Conservation (phyloP, 2,113 vertebrate species). For the Cercopithecus mona region DNA sequence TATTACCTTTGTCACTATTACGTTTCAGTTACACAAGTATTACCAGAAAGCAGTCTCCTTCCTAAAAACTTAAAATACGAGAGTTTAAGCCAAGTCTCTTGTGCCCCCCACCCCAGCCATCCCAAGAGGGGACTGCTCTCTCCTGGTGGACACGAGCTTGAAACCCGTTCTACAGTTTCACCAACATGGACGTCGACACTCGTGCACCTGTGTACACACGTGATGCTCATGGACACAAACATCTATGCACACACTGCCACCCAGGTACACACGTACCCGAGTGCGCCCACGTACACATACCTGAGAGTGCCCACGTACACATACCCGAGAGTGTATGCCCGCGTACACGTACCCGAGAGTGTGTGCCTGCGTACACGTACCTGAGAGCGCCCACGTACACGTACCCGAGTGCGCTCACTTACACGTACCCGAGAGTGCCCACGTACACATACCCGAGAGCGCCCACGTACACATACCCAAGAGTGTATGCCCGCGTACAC, state of each 20-base stretch:
- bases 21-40: not conserved
- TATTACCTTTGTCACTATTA: not conserved
- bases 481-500: too few species aligned
- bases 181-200: not conserved
- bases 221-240: not conserved
- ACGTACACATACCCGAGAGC: too few species aligned
- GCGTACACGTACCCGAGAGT: too few species aligned
- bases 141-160: not conserved
- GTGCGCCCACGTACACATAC: not conserved
- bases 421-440: too few species aligned
- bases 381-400: not conserved
- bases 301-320: too few species aligned
- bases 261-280: not conserved
- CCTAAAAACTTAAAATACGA: not conserved
- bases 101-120: too few species aligned
- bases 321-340: too few species aligned
- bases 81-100: not conserved
- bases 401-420: too few species aligned
- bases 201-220: rapidly evolving
- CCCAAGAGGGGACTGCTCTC: not conserved
- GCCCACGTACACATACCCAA: rapidly evolving
- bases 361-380: not conserved
- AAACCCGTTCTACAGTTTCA: not conserved
- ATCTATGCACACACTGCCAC: not conserved
- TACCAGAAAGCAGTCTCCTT: not conserved